Conservation (phyloP, 2,113 vertebrate species). For the Stigmatopora nigra region DNA sequence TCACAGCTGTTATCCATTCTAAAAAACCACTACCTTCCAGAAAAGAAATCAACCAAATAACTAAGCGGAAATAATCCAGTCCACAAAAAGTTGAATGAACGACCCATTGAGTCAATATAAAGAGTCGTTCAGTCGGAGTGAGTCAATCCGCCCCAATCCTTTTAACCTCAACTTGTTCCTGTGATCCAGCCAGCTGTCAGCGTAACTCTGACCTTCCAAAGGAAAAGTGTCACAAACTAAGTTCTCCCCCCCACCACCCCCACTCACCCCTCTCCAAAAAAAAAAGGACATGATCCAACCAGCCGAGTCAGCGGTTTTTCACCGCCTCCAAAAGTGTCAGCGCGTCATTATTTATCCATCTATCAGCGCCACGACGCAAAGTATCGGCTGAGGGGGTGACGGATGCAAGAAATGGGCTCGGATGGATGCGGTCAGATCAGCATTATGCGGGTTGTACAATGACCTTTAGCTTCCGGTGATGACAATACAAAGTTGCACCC, state of each 20-base stretch:
- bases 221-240: conserved; percentile 70
- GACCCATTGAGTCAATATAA: conserved; percentile 11
- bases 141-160: conserved; percentile 54
- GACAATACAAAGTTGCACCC: too few relatives aligned
- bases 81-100: background rate
- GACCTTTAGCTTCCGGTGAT: too few relatives aligned
- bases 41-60: background rate
- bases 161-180: conserved; percentile 60
- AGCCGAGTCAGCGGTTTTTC: conserved; percentile 68
- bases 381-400: conserved; percentile 68
- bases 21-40: background rate
- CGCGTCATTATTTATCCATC: conserved; percentile 68
- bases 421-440: conserved; percentile 59
- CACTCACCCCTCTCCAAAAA: conserved; percentile 33
- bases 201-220: conserved; percentile 57
- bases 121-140: conserved; percentile 21
- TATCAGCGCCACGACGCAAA: conserved; percentile 68
- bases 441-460: conserved; percentile 27
- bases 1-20: background rate
- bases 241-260: conserved; percentile 59
- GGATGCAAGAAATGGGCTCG: conserved; percentile 66
- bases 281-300: conserved; percentile 63
- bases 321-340: conserved; percentile 62
- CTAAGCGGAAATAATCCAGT: background rate
- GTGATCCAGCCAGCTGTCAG: conserved; percentile 46